phyloP scores from a whole-genome alignment of 1,140 invertebrate genomes.

The Drosophila biarmipes region DNA sequence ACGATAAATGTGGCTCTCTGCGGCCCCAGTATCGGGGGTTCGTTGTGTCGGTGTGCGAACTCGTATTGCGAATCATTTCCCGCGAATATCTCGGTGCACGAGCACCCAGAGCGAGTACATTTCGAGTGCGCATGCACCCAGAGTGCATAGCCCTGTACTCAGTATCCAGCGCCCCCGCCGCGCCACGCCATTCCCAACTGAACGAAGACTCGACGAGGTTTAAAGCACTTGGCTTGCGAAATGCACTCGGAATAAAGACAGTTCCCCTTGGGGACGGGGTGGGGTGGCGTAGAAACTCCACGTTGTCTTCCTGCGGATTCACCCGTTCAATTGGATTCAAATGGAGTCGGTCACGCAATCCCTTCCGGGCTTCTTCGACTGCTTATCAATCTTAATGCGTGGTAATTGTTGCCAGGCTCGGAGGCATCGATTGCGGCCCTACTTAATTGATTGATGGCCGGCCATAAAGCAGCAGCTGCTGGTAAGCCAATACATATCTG shows the following conservation, averaged over 20 bases:
- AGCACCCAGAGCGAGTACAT: slow-evolving; percentile 69
- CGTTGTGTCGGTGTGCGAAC: not conserved
- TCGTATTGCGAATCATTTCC: slow-evolving; percentile 52
- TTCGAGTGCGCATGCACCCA: slow-evolving; percentile 67
- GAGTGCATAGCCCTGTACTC: slow-evolving; percentile 43
- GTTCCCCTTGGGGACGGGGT: not conserved
- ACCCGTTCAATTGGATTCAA: slow-evolving; percentile 36
- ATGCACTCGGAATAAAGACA: slow-evolving; percentile 26
- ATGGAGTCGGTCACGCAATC: slow-evolving; percentile 44
- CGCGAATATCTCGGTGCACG: slow-evolving; percentile 67
- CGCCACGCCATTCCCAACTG: slow-evolving; percentile 4
- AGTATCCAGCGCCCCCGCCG: too few relatives aligned
- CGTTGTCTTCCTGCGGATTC: not conserved
- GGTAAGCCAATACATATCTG: not conserved
- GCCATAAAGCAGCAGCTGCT: slow-evolving; percentile 39
- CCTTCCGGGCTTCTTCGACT: slow-evolving; percentile 9
- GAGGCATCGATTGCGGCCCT: slow-evolving; percentile 40
- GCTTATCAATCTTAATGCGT: slow-evolving; percentile 57
- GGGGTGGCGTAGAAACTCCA: not conserved
- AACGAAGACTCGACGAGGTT: slow-evolving; percentile 40
- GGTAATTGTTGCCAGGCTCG: slow-evolving; percentile 64
- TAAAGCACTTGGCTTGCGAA: slow-evolving; percentile 29
- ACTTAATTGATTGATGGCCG: slow-evolving; percentile 66
- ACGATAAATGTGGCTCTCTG: slow-evolving; percentile 50
- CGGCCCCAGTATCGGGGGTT: not conserved